These are phyloP conservation scores for Emydura subglobosa DNA, from an alignment of 2,113 vertebrate genomes.

Conservation along the genomic window DNA sequence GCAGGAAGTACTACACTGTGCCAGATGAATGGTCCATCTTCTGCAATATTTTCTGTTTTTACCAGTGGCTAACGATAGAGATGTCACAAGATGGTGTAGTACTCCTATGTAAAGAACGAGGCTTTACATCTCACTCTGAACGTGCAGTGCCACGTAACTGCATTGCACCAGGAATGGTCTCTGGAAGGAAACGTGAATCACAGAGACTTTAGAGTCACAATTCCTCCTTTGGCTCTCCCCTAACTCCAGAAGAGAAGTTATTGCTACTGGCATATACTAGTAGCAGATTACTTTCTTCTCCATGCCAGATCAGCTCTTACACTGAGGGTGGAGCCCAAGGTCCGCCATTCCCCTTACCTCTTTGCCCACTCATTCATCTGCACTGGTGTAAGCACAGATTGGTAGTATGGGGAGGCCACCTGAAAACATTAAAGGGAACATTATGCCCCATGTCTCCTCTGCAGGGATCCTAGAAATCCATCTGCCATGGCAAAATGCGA, in stretches of 20 bases:
- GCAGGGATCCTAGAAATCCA: too few relatives aligned
- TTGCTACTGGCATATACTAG: not conserved
- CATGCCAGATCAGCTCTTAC: not conserved
- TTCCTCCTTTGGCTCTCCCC: not conserved
- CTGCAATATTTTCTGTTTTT: not conserved
- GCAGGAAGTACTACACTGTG: not conserved
- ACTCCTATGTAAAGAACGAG: not conserved
- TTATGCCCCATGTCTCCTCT: not conserved
- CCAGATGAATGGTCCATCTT: not conserved
- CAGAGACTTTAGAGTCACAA: not conserved
- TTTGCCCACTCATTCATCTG: not conserved
- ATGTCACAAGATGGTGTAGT: not conserved
- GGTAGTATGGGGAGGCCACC: not conserved
- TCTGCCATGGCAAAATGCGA: too few relatives aligned
- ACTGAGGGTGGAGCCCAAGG: not conserved
- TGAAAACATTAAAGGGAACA: not conserved
- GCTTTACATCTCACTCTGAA: not conserved
- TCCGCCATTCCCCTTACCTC: rapidly evolving
- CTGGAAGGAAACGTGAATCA: not conserved
- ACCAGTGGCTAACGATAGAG: not conserved
- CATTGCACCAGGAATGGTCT: not conserved
- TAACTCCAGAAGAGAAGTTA: not conserved
- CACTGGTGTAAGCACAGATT: not conserved
- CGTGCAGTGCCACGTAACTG: rapidly evolving
- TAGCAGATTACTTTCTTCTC: not conserved